Conservation (phyloP, 2,888 invertebrate genomes). For the Embidobia sp. region DNA sequence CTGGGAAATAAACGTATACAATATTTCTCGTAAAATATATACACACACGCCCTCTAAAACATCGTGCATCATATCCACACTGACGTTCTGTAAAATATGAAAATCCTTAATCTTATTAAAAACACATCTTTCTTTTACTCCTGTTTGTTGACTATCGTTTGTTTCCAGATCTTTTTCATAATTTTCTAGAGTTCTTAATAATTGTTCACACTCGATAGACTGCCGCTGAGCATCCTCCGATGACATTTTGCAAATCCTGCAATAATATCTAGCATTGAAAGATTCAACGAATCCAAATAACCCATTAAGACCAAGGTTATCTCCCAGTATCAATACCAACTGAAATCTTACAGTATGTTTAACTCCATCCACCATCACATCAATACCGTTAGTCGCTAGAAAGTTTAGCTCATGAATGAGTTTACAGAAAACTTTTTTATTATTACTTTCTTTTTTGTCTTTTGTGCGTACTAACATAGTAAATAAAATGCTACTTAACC, state of each 20-base stretch:
- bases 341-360: slow-evolving; percentile 19
- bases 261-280: not conserved
- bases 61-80: slow-evolving; percentile 48
- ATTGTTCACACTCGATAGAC: slow-evolving; percentile 15
- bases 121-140: slow-evolving; percentile 20
- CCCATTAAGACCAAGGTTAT: no score
- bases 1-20: slow-evolving; percentile 28
- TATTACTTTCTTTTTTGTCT: slow-evolving; percentile 2
- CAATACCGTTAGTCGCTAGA: slow-evolving; percentile 16
- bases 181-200: slow-evolving; percentile 24
- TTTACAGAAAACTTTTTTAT: slow-evolving; percentile 1
- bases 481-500: slow-evolving; percentile 7
- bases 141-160: not conserved
- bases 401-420: slow-evolving; percentile 12
- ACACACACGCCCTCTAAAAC: slow-evolving; percentile 42
- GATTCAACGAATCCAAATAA: no score
- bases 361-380: not conserved
- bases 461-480: not conserved
- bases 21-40: slow-evolving; percentile 15
- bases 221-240: not conserved
- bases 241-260: slow-evolving; percentile 20
- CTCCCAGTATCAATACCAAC: slow-evolving; percentile 3
- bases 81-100: slow-evolving; percentile 42
- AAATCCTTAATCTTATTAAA: slow-evolving; percentile 18
- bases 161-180: slow-evolving; percentile 20